These are phyloP conservation scores for Hippoglossus hippoglossus DNA, from an alignment of 2,797 vertebrate genomes.

Conservation along the genomic window DNA sequence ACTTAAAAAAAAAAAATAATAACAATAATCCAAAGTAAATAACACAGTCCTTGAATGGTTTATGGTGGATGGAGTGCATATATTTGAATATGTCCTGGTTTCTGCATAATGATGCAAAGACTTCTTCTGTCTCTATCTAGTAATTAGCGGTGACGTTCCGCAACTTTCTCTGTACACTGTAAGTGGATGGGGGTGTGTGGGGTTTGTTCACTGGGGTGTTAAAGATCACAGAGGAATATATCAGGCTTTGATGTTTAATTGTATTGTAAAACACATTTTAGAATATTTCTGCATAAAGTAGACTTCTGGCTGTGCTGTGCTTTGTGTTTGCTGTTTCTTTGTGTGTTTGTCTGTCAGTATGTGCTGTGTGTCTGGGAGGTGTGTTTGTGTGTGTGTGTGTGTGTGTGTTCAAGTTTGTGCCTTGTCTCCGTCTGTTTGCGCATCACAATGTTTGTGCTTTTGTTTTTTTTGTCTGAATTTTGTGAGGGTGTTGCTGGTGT, in stretches of 20 bases:
- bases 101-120: constrained; percentile 82
- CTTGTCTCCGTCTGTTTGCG: constrained; percentile 70
- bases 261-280: constrained; percentile 89
- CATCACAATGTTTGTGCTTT: constrained; percentile 71
- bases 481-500: constrained; percentile 78
- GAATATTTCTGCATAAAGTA: constrained; percentile 88
- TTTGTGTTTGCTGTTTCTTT: constrained; percentile 81
- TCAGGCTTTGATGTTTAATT: constrained; percentile 89
- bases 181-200: constrained; percentile 76
- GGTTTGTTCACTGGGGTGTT: constrained; percentile 84
- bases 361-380: constrained; percentile 64
- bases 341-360: constrained; percentile 76
- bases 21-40: constrained; percentile 66
- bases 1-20: constrained; percentile 41
- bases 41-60: constrained; percentile 74
- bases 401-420: constrained; percentile 48
- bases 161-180: constrained; percentile 79
- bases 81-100: constrained; percentile 81
- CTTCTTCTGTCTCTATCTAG: constrained; percentile 83
- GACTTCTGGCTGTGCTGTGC: constrained; percentile 79
- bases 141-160: constrained; percentile 85
- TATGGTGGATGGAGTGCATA: constrained; percentile 72
- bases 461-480: constrained; percentile 67
- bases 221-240: constrained; percentile 88
- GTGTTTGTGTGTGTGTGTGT: constrained; percentile 14